phyloP scores from a whole-genome alignment of 2,113 vertebrate genomes.

The Ailurus styani region DNA sequence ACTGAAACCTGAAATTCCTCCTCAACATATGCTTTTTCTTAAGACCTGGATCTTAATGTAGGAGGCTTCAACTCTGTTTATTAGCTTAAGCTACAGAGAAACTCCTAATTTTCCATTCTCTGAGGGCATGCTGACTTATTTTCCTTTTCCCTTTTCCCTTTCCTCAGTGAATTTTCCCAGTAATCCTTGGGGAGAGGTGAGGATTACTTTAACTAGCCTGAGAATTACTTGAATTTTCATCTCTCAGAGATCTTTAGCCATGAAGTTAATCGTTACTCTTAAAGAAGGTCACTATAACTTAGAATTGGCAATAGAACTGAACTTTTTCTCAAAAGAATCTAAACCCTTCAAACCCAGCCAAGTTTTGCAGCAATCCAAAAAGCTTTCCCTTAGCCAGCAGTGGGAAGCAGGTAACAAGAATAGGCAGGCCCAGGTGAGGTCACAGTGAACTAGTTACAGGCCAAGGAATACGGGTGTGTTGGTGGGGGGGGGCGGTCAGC shows the following conservation, averaged over 20 bases:
- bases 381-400: not conserved
- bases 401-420: not conserved
- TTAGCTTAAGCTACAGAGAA: not conserved
- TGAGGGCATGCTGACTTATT: not conserved
- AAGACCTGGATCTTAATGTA: not conserved
- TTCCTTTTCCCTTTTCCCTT: not conserved
- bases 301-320: not conserved
- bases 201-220: not conserved
- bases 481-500: not conserved
- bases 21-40: not conserved
- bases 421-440: not conserved
- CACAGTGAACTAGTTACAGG: not conserved
- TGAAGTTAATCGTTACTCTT: constrained; percentile 27
- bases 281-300: not conserved
- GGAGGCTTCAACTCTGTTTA: not conserved
- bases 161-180: not conserved
- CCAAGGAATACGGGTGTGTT: not conserved
- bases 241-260: not conserved
- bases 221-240: not conserved
- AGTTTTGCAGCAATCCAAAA: not conserved
- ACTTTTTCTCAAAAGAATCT: not conserved
- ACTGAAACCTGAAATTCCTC: not conserved
- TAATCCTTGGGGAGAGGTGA: not conserved
- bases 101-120: not conserved
- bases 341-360: not conserved